Conservation (phyloP, 2,113 vertebrate genomes). For the Turdus rufiventris region DNA sequence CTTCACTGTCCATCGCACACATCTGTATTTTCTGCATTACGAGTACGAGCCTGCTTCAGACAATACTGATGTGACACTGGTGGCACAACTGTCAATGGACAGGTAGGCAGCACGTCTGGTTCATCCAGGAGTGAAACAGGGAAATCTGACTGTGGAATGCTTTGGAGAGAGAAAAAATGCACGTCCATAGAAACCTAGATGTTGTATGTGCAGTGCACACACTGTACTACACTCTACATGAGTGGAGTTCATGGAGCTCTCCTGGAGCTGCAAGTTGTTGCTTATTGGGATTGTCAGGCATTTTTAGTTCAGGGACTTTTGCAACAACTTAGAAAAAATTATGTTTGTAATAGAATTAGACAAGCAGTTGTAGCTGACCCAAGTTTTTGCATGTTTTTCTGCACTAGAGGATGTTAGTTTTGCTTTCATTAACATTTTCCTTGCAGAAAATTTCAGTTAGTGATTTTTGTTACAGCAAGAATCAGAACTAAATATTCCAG, state of each 20-base stretch:
- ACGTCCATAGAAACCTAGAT: neutral
- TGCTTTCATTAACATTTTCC: neutral
- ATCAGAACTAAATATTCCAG: neutral
- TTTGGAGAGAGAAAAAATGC: neutral
- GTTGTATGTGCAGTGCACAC: too few species aligned
- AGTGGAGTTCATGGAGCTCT: neutral
- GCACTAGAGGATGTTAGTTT: neutral
- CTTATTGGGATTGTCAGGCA: neutral
- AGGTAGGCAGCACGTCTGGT: conserved; percentile 72
- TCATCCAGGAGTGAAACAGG: neutral
- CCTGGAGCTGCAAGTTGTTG: neutral
- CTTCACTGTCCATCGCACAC: conserved; percentile 94
- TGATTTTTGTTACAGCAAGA: neutral
- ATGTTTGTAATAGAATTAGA: neutral
- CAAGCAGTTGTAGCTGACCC: neutral
- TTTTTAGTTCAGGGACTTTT: neutral
- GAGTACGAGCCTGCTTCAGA: conserved; percentile 85
- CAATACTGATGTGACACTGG: conserved; percentile 89
- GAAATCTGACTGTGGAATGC: neutral
- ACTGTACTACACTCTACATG: fast-evolving
- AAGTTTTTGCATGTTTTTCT: neutral
- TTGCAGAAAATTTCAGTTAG: neutral
- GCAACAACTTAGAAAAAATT: neutral
- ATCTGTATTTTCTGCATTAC: conserved; percentile 95
- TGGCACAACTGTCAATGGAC: conserved; percentile 99